These are phyloP conservation scores for Syrphus vitripennis DNA, from an alignment of 2,888 invertebrate species.

Conservation along the genomic window DNA sequence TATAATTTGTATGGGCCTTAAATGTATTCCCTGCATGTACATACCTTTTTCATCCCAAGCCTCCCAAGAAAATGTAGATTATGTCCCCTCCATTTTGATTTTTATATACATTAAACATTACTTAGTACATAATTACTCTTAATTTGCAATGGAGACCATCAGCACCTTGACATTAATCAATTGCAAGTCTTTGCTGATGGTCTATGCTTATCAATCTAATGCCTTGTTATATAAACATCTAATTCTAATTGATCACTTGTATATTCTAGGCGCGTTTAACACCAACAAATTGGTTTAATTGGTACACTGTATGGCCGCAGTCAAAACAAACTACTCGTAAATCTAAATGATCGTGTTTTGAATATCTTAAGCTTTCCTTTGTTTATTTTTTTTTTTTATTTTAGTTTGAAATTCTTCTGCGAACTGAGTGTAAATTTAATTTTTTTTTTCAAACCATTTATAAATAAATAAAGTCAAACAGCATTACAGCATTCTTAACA, in stretches of 20 bases:
- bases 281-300: slow-evolving; percentile 79
- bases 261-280: slow-evolving; percentile 77
- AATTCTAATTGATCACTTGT: slow-evolving; percentile 71
- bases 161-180: slow-evolving; percentile 57
- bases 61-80: neutral
- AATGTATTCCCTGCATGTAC: slow-evolving; percentile 22
- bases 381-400: neutral
- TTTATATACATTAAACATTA: neutral
- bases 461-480: slow-evolving; percentile 29
- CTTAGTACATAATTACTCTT: neutral
- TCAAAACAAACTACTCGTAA: slow-evolving; percentile 41
- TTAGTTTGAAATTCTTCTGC: neutral
- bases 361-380: neutral
- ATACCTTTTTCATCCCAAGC: neutral
- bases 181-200: slow-evolving; percentile 62
- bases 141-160: slow-evolving; percentile 42
- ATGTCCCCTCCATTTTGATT: neutral
- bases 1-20: slow-evolving; percentile 28
- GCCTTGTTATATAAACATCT: neutral
- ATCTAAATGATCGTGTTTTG: slow-evolving; percentile 45
- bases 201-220: slow-evolving; percentile 10
- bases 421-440: slow-evolving; percentile 27
- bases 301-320: slow-evolving; percentile 77
- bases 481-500: slow-evolving; percentile 13
- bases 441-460: neutral